Base-by-base conservation (phyloP, 2,797 vertebrate genomes). In the Scomberomorus guttatus region DNA sequence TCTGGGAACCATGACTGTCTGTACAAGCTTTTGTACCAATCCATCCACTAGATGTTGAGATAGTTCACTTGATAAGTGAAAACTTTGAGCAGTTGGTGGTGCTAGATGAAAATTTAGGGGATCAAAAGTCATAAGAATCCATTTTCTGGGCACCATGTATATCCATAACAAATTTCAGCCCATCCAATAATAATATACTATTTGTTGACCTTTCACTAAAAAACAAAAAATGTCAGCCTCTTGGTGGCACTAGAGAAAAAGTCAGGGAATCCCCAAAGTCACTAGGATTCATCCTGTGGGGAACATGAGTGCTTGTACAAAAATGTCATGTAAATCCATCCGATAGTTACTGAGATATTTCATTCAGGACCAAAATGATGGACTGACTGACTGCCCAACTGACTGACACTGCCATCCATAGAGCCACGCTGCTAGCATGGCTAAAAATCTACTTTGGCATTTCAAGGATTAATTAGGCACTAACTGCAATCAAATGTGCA, bases 401-500 rank as follows among this genome's bases (percentile, higher is more conserved):
- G n/a, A n/a, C n/a, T n/a, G n/a, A n/a, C 29, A 32, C 29, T 44
- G 14, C 12, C 29, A 12, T 51, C 11, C 6, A 1, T 5, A 14
- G 7, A 64, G 24, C 32, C 3, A 42, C 3, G 13, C 13, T 3
- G 13, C 39, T 12, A 32, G 9, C 27, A 60, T 58, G 8, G 44
- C 52, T 6, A 29, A 71, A 51, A 22, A 20, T 29, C 14, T 4
- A 2, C 8, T 50, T 37, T 66, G 4, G 25, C 13, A 29, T 18
- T 29, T 62, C 20, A 46, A 71, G 70, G 75, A 12, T 11, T 86
- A 76, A 77, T 79, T 69, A 85, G 34, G 39, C 29, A 34, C 46
- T 75, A 85, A 77, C 66, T 75, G 22, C 11, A 24, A 34, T 80
- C 54, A 78, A 69, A 83, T 86, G 72, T 78, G 25, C 77, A 50